Base-by-base conservation (phyloP, 2,797 vertebrate genomes). In the Spinus pinus region DNA sequence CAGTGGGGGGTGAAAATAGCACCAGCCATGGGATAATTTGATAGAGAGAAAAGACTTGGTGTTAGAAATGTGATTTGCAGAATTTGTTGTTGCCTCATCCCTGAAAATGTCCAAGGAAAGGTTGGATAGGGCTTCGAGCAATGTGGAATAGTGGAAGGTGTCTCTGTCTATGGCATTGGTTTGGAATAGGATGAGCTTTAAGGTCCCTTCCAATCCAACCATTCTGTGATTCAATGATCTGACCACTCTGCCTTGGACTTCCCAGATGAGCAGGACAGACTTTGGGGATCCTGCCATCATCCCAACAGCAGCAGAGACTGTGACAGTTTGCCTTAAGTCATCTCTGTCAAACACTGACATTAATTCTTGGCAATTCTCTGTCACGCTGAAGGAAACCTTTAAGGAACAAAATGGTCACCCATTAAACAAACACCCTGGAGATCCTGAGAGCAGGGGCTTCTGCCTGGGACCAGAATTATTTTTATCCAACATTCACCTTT, bases 71-170 rank as follows among this genome's bases (percentile, higher is more conserved):
- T 44, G 39, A 2, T 5, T 67, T 28, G 27, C 24, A 69, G 27
- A 50, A 65, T 78, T 47, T 53, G 15, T 46, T 58, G 39, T 27
- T 15, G 22, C 2, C 2, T 3, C 39, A 46, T 35, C 9, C 8
- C 17, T 71, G 30, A 22, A 24, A 65, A 19, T 14, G 7, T 60
- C 27, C 58, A 58, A 47, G 33, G 51, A 7, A 18, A 47, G 14
- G 13, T 0, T 47, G 58, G 51, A 72, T 0, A 0, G 15, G 18
- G 12, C 30, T 35, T 83, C 19, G 51, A 51, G 50, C 22, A 60
- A 7, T 6, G 11, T 42, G 27, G 39, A 14, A 8, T 7, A 12
- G 39, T 41, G 33, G 33, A 14, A 78, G 10, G 8, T 35, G 50
- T 51, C 24, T 30, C n/a, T 78, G 22, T 4, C 21, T 7, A 7